Conservation (phyloP, 37 sponge, comb jelly and placozoan genomes). For the Aphrocallistes beatrix region DNA sequence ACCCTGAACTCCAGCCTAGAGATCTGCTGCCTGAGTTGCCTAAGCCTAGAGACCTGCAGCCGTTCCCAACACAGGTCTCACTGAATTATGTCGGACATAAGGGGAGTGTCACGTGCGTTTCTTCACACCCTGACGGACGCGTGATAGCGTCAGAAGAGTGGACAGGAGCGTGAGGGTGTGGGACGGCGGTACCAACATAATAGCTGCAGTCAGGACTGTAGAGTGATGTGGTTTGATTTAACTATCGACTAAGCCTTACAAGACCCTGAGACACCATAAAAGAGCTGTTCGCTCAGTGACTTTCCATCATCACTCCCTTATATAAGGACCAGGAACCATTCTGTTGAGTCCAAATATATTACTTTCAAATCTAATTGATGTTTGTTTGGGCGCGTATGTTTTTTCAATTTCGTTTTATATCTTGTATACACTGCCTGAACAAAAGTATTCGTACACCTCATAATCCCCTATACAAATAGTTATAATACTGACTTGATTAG, state of each 20-base stretch:
- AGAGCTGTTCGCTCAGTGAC: conserved; percentile 71
- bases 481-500: too few species aligned
- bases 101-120: conserved; percentile 58
- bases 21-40: conserved; percentile 87
- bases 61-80: conserved; percentile 64
- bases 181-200: conserved; percentile 83
- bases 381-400: too few species aligned
- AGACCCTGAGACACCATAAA: conserved; percentile 69
- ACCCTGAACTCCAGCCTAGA: conserved; percentile 42
- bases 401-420: conserved; percentile 54
- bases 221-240: conserved; percentile 93
- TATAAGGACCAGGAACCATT: too few species aligned
- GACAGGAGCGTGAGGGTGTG: conserved; percentile 71
- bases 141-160: conserved; percentile 77
- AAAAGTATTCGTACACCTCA: conserved; percentile 93
- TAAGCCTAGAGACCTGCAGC: conserved; percentile 82
- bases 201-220: conserved; percentile 78
- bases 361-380: too few species aligned
- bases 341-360: too few species aligned
- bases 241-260: conserved; percentile 88
- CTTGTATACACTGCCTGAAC: conserved; percentile 89
- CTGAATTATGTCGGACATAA: conserved; percentile 62
- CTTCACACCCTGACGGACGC: conserved; percentile 49
- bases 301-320: conserved; percentile 60
- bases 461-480: too few species aligned